Evolutionary conservation across 2,113 vertebrate species (phyloP).

Genomic region (Gopherus evgoodei): DNA sequence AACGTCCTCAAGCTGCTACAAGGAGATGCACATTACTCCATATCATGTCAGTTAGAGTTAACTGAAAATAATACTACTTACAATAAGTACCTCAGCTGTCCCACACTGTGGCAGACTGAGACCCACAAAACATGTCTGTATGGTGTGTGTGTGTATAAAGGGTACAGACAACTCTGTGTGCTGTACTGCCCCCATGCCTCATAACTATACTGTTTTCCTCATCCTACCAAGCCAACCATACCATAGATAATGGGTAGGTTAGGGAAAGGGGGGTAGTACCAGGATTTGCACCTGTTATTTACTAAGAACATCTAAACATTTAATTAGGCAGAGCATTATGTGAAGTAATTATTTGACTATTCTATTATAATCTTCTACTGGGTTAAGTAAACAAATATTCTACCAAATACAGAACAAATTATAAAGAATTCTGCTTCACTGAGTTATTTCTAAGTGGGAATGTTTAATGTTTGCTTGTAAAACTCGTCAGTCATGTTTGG

Average conservation of each 20-base stretch:
- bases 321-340: background rate
- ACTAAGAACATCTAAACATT: background rate
- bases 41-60: background rate
- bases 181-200: background rate
- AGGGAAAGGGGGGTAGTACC: fast-evolving
- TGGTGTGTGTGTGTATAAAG: background rate
- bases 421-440: background rate
- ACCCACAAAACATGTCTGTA: background rate
- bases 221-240: background rate
- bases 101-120: background rate
- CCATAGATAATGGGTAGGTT: background rate
- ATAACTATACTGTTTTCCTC: background rate
- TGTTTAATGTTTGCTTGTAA: slow-evolving; percentile 15
- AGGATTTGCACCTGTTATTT: background rate
- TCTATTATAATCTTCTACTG: background rate
- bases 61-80: background rate
- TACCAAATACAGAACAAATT: background rate
- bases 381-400: background rate
- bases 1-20: background rate
- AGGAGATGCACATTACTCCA: background rate
- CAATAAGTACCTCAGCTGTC: background rate
- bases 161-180: background rate
- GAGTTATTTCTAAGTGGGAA: background rate
- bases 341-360: background rate
- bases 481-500: slow-evolving; percentile 30